Percentiles rank a stretch among this genome's conserved stretches.
phyloP scores from a whole-genome alignment of 2,797 vertebrate genomes.

The Acanthurus lineatus region DNA sequence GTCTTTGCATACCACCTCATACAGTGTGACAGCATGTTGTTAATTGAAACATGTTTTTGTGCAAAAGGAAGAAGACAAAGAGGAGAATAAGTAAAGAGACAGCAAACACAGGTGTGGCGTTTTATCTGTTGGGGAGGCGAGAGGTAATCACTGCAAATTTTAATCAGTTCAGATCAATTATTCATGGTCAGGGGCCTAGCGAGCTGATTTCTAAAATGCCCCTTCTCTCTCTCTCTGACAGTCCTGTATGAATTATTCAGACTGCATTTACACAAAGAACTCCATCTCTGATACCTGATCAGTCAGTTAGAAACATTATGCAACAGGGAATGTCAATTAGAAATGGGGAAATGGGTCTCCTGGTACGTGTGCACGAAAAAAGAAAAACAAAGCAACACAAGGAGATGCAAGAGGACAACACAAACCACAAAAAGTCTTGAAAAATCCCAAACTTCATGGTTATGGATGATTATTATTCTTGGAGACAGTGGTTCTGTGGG shows the following conservation, averaged over 20 bases:
- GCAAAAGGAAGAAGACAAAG: constrained; percentile 52
- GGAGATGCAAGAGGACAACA: constrained; percentile 30
- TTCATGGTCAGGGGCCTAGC: constrained; percentile 88
- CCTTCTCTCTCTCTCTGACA: constrained; percentile 79
- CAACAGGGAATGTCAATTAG: constrained; percentile 86
- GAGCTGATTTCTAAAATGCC: constrained; percentile 85
- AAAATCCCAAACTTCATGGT: constrained; percentile 41
- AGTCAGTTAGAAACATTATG: constrained; percentile 87
- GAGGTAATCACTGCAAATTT: constrained; percentile 89
- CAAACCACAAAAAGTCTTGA: constrained; percentile 15
- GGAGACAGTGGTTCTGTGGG: constrained; percentile 14
- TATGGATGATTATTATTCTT: constrained; percentile 30
- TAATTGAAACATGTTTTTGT: constrained; percentile 63
- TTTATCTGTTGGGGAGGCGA: constrained; percentile 83
- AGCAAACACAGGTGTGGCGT: constrained; percentile 86
- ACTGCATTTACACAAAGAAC: constrained; percentile 88
- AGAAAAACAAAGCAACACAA: constrained; percentile 55
- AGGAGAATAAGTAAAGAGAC: constrained; percentile 77
- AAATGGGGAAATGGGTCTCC: constrained; percentile 72
- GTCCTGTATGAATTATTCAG: constrained; percentile 88
- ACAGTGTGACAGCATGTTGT: constrained; percentile 37
- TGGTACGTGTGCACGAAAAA: constrained; percentile 56
- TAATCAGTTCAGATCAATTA: constrained; percentile 91
- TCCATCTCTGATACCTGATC: constrained; percentile 87
- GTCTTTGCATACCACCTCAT: constrained; percentile 36